Evolutionary conservation across 2,888 invertebrate species (phyloP), one percentile per base, ranked within the genome.

Genomic region (Baronia brevicornis): DNA sequence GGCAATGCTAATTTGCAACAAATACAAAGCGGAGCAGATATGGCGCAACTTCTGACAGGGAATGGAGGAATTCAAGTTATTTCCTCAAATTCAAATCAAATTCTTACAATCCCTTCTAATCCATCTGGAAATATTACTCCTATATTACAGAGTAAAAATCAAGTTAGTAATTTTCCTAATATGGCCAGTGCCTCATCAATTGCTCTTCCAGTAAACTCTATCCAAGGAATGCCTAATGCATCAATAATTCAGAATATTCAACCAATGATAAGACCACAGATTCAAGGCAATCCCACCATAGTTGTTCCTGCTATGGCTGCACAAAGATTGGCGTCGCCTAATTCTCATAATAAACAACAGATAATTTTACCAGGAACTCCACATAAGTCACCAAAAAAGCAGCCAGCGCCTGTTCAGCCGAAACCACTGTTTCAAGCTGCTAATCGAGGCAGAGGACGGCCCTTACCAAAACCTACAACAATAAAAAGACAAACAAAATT

Each of bases 111-210:
- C 52, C 84, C 85, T 25, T 66, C 74, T 19, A 74, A 78, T 46
- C 79, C 80, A 39, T 57, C 68, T 43, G 72, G 70, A 23, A 66
- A 68, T 40, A 60, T 80, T 21, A 53, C 69, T 2, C 54, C 68
- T 18, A 68, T 84, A 60, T 63, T 84, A 11, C 84, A 84, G 42
- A 68, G 70, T n/a, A 84, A 85, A 53, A 74, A 60, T 48, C 84
- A 84, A 50, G 67, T 80, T 6, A 46, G 74, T 0, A 77, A 72
- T 53, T 85, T 84, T 35, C 80, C 85, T 7, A 84, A 82, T 37
- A 78, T 85, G 72, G 77, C 80, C 5, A 84, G 82, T 46, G 84
- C 82, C 4, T 68, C 84, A 3, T 84, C 84, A n/a, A 80, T 85
- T 24, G 65, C 82, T 4, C 53, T 85, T 19, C 85, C 85, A 8